A percentile compares a stretch with the other conserved stretches of the same genome.
Evolutionary conservation across 2,888 invertebrate species (phyloP).

Genomic region (Proisotoma minuta): DNA sequence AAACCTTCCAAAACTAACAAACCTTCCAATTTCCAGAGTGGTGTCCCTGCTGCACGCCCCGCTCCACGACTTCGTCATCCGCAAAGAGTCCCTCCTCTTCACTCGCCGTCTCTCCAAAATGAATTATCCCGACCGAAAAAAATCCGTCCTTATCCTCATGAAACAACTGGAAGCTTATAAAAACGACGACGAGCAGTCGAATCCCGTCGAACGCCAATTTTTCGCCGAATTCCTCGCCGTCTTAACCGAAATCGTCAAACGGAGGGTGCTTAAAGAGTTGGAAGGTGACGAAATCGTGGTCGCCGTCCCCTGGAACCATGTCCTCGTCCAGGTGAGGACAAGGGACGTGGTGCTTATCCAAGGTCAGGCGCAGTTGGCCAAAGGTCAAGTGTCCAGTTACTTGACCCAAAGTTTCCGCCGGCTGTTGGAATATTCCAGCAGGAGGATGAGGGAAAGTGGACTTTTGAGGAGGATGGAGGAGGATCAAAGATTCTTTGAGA

Average conservation of each 20-base stretch:
- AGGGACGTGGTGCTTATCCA: slow-evolving; percentile 56
- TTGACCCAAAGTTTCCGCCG: slow-evolving; percentile 1
- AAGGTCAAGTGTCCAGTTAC: slow-evolving; percentile 47
- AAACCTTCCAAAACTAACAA: no score
- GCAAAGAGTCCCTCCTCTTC: slow-evolving; percentile 5
- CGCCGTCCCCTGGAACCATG: slow-evolving; percentile 57
- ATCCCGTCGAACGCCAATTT: neutral
- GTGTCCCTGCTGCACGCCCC: neutral
- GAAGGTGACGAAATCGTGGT: neutral
- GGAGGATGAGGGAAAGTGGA: neutral
- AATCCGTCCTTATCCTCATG: neutral
- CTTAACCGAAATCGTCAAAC: neutral
- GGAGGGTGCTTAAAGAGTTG: neutral
- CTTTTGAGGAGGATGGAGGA: neutral
- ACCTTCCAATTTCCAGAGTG: no score
- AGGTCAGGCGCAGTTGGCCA: slow-evolving; percentile 57
- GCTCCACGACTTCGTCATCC: neutral
- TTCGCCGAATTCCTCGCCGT: neutral
- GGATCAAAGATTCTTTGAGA: neutral
- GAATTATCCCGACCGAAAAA: neutral
- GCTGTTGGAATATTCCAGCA: slow-evolving; percentile 1
- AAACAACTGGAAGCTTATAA: slow-evolving; percentile 11
- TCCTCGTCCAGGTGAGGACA: slow-evolving; percentile 56
- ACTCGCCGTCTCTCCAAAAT: neutral
- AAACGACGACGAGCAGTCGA: neutral